phyloP scores from a whole-genome alignment of 2,888 invertebrate species.

The Apotomis capreana region DNA sequence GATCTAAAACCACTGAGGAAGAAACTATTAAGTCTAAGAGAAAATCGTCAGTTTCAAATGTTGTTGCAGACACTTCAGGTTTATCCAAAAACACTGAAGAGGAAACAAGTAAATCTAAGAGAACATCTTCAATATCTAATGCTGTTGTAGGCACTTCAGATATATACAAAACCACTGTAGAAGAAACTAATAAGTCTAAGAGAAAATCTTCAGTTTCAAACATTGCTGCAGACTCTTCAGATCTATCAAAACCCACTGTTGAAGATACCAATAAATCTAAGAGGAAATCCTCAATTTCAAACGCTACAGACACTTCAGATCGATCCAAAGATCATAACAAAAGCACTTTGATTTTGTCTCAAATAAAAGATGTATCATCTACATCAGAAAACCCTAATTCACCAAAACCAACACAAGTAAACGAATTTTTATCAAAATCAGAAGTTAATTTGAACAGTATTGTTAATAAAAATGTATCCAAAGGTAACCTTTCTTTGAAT shows the following conservation, averaged over 20 bases:
- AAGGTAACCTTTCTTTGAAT: conserved; percentile 32
- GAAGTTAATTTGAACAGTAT: conserved; percentile 1
- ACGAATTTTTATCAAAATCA: conserved; percentile 29
- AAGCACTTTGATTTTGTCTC: conserved; percentile 36
- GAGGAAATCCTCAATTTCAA: conserved; percentile 47
- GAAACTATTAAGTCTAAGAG: too few relatives aligned
- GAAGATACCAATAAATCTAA: conserved; percentile 45
- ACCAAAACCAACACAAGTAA: conserved; percentile 14
- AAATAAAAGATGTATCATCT: conserved; percentile 33
- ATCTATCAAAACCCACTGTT: conserved; percentile 10
- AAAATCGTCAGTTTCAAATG: too few relatives aligned
- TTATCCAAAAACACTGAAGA: not conserved
- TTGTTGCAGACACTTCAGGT: too few relatives aligned
- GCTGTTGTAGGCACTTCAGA: too few relatives aligned
- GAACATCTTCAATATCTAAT: too few relatives aligned
- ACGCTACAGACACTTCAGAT: conserved; percentile 9
- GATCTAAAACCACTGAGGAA: not conserved
- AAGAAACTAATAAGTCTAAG: conserved; percentile 13
- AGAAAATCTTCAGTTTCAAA: too few relatives aligned
- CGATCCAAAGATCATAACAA: conserved; percentile 28
- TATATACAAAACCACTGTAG: conserved; percentile 13
- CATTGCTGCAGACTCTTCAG: too few relatives aligned
- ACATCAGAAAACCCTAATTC: conserved; percentile 25
- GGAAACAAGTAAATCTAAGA: not conserved
- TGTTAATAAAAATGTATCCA: not conserved